Base-by-base conservation (phyloP, 2,888 invertebrate genomes). In the Vanessa cardui region DNA sequence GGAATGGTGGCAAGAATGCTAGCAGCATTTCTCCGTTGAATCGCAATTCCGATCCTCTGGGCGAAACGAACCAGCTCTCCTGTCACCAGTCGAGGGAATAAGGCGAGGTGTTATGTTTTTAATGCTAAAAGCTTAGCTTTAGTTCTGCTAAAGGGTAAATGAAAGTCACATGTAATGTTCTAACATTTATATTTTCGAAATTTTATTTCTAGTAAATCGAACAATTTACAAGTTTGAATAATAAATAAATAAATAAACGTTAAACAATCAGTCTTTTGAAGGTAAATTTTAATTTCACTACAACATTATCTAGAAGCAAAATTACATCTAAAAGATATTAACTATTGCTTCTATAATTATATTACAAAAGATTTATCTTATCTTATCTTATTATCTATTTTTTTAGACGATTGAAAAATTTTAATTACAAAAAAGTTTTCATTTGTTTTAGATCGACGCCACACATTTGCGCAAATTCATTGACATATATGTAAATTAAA, bases 241-340 rank as follows among this genome's bases (percentile, higher is more conserved):
- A 78, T 74, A 26, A 26, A 26, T 26, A 26, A 64, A 65, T 68
- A 83, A 85, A 85, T 82, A 86, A 89, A 86, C 76, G 70, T 83
- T 88, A 90, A 91, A 90, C 79, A 88, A 91, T 92, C 92, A 92
- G 92, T 92, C 92, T 92, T 92, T 89, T 84, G 85, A 90, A 91
- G 90, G 89, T 90, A 90, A 89, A 82, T 74, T 72, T 74, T 77
- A 75, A 75, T 77, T 74, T 73, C 68, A 69, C 75, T 75, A 75
- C 72, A 65, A 67, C 66, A 62, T 69, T 65, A 49, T 67, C 69
- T 63, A 72, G 72, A 74, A 73, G 60, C 69, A 69, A 68, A 65
- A 68, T 72, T 69, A 66, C 58, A 67, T 64, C 52, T 69, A 69
- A 65, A 70, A 62, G 68, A 71, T 70, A 68, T 71, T 58, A 26